A percentile compares a stretch with the other conserved stretches of the same genome.
phyloP scores from a whole-genome alignment of 2,888 invertebrate species.

The Laothoe populi region DNA sequence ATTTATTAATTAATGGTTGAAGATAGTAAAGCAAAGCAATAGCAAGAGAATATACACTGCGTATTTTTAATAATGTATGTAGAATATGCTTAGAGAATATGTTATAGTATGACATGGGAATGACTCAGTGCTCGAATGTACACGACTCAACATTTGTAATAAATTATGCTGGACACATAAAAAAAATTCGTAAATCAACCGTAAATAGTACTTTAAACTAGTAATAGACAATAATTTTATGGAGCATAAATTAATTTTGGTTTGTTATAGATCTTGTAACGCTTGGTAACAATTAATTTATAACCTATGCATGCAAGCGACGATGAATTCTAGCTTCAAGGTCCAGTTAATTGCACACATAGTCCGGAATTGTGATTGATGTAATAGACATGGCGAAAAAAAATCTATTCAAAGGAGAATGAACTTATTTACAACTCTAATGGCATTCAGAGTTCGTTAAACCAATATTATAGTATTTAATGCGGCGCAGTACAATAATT shows the following conservation, averaged over 20 bases:
- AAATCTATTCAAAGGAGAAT: constrained; percentile 12
- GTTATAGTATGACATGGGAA: constrained; percentile 4
- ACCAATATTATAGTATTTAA: constrained; percentile 6
- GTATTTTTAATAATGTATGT: not conserved
- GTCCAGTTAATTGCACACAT: constrained; percentile 32
- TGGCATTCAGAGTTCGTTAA: constrained; percentile 16
- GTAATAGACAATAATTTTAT: constrained; percentile 55
- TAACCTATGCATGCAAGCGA: constrained; percentile 64
- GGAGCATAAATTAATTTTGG: constrained; percentile 69
- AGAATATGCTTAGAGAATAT: no score
- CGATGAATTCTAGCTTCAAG: constrained; percentile 54
- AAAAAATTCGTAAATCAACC: constrained; percentile 33
- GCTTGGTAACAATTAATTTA: constrained; percentile 65
- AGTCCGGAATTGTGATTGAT: constrained; percentile 25
- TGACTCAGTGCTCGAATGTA: not conserved
- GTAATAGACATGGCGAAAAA: constrained; percentile 22
- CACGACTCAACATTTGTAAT: constrained; percentile 13
- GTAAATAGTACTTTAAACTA: constrained; percentile 45
- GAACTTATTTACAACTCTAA: constrained; percentile 16
- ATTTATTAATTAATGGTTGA: no score
- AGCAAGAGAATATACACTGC: no score
- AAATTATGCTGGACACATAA: constrained; percentile 1
- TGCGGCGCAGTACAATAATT: constrained; percentile 6
- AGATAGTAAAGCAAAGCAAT: no score
- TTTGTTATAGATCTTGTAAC: constrained; percentile 46